These are phyloP conservation scores for Physocephala rufipes DNA, from an alignment of 2,888 invertebrate species.

Conservation along the genomic window DNA sequence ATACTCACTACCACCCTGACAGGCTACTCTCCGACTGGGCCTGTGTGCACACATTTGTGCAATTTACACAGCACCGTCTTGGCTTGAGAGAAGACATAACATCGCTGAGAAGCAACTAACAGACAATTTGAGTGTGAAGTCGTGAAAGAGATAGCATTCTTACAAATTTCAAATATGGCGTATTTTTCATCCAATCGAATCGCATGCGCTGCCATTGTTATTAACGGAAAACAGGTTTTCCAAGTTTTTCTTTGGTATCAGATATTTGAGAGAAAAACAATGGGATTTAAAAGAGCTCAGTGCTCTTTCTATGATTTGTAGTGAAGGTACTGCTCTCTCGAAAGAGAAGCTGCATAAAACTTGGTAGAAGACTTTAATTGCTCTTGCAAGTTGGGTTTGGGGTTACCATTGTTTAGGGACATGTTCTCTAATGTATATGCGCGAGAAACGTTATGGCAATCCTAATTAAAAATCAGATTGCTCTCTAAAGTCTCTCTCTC, in stretches of 20 bases:
- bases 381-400: conserved; percentile 32
- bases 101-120: conserved; percentile 32
- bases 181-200: conserved; percentile 64
- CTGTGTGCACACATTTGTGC: no score
- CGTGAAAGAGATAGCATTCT: conserved; percentile 51
- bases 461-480: conserved; percentile 42
- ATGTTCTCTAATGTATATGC: neutral
- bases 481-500: conserved; percentile 33
- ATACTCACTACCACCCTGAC: no score
- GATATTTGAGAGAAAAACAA: neutral
- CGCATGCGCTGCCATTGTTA: conserved; percentile 60
- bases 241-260: neutral
- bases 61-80: neutral
- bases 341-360: neutral
- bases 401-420: conserved; percentile 39
- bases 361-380: conserved; percentile 16
- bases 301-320: conserved; percentile 20
- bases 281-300: neutral
- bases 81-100: neutral
- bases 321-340: conserved; percentile 28
- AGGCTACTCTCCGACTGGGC: no score
- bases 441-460: no score
- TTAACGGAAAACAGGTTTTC: conserved; percentile 26
- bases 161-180: conserved; percentile 65
- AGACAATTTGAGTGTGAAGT: conserved; percentile 41